Evolutionary conservation across 2,888 invertebrate genomes (phyloP), one percentile per base, ranked within the genome.

Genomic region (Cephus pulcher): DNA sequence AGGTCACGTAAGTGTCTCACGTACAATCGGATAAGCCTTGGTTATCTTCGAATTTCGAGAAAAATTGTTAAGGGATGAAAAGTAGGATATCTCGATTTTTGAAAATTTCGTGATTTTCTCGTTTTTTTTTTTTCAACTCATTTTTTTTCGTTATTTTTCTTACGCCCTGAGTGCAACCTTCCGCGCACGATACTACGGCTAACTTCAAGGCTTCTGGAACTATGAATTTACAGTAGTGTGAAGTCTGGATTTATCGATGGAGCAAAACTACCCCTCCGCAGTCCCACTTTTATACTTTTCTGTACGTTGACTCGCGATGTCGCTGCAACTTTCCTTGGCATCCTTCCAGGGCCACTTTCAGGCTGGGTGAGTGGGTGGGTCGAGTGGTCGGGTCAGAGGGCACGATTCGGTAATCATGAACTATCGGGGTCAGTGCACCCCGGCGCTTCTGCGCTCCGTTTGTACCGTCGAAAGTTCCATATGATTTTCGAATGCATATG

Each of bases 281-380:
- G 56, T 23, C 23, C 56, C 23, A 56, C 23, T 56, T 56, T 56
- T 23, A 15, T 23, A 56, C 56, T 56, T 56, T 56, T 56, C 56
- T 56, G 56, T 56, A 56, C 56, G 23, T 56, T 56, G 56, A 56
- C 56, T 56, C 56, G 56, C 56, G 56, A 87, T 84, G 81, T 82
- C 83, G 84, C 86, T 83, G 83, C 83, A 85, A 87, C 83, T 85
- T 84, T 78, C 81, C 79, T 85, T 89, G 89, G 89, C 89, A 79
- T 68, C 37, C 79, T 84, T 87, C 89, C 89, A 89, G 82, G 75
- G 69, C 78, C 82, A 56, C 56, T 56, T 56, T 56, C 56, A 56
- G 56, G 56, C 56, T 23, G 56, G 56, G 23, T 23, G 56, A 56
- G 56, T 56, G 56, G 56, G 56, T 56, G 56, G 56, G 56, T 23